Percentiles rank a stretch among this genome's conserved stretches.
Conservation (phyloP, 2,113 vertebrate species). For the Protobothrops flavoviridis region DNA sequence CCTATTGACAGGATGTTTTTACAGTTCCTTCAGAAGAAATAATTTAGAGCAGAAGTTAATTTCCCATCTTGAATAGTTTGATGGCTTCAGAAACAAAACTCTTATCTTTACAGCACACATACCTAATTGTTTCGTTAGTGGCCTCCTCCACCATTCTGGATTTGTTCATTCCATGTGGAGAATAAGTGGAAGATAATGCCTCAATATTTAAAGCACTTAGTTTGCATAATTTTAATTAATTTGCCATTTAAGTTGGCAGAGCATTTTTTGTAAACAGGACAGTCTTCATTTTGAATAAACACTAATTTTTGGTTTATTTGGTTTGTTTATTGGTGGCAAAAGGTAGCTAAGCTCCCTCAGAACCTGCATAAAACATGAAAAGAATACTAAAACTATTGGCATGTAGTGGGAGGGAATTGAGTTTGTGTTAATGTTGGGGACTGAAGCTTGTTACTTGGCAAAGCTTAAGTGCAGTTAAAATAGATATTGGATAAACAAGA, state of each 20-base stretch:
- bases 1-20: neutral
- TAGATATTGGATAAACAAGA: neutral
- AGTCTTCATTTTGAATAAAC: neutral
- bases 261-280: neutral
- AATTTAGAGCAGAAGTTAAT: neutral
- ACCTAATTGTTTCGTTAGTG: neutral
- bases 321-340: neutral
- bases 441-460: neutral
- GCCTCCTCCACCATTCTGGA: neutral
- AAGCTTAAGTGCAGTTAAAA: neutral
- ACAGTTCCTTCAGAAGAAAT: conserved; percentile 11
- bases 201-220: neutral
- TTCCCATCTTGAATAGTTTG: neutral
- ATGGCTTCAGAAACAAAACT: neutral
- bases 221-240: neutral
- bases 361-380: neutral
- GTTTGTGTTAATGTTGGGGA: neutral
- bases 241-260: neutral
- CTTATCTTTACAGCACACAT: neutral
- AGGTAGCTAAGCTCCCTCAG: neutral
- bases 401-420: neutral
- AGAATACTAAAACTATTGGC: neutral
- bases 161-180: neutral
- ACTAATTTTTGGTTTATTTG: neutral
- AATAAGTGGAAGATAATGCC: neutral